Percentiles rank a stretch among this genome's conserved stretches.
Conservation (phyloP, 2,797 vertebrate species). For the Oophaga sylvatica region DNA sequence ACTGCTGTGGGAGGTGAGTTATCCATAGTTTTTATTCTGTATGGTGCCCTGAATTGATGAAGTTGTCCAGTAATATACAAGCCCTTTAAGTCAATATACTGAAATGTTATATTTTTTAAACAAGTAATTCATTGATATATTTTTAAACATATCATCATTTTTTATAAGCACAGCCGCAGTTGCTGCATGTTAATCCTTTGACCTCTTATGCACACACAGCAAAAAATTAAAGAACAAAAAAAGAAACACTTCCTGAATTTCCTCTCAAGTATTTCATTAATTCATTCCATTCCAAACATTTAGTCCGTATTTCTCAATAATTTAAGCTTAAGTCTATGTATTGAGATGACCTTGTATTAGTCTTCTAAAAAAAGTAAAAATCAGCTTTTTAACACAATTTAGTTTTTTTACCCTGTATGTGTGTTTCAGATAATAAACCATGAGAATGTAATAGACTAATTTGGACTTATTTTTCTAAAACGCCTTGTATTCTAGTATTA, state of each 20-base stretch:
- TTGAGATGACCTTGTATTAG: constrained; percentile 80
- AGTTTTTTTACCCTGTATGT: background rate
- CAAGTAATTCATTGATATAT: constrained; percentile 5
- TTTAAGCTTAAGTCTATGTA: constrained; percentile 72
- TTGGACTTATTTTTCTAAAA: background rate
- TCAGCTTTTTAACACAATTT: constrained; percentile 58
- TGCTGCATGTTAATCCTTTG: constrained; percentile 84
- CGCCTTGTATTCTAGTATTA: background rate
- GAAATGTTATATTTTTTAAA: background rate
- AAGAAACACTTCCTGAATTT: constrained; percentile 74
- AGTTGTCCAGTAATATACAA: too few relatives aligned
- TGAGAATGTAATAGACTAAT: background rate
- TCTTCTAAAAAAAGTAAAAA: constrained; percentile 72
- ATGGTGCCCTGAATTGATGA: too few relatives aligned
- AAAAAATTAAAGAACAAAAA: constrained; percentile 65
- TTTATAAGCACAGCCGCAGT: constrained; percentile 84
- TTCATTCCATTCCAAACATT: constrained; percentile 80
- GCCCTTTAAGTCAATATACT: background rate
- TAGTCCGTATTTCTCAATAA: constrained; percentile 77
- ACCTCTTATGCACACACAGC: constrained; percentile 78
- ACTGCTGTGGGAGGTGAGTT: too few relatives aligned
- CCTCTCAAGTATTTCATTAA: constrained; percentile 86
- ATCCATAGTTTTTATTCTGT: too few relatives aligned
- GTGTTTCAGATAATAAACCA: background rate
- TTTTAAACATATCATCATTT: constrained; percentile 78